These are phyloP conservation scores for Melipona bicolor DNA, from an alignment of 2,888 invertebrate species.

Conservation along the genomic window DNA sequence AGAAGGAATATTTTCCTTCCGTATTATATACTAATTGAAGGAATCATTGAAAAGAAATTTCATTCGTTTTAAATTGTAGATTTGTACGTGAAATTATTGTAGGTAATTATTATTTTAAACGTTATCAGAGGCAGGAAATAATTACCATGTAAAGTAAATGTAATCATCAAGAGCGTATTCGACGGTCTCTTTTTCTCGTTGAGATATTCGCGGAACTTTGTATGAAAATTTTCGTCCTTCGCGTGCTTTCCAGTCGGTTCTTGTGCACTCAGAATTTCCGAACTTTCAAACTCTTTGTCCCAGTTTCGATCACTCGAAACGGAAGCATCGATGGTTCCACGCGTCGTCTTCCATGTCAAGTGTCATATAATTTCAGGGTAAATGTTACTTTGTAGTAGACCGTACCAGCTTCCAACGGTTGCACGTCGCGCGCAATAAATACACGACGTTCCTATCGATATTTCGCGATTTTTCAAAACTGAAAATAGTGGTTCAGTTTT, in stretches of 20 bases:
- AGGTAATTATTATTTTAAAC: neutral
- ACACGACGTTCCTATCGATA: neutral
- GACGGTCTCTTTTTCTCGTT: neutral
- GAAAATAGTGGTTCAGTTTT: no score
- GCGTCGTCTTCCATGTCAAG: slow-evolving; percentile 13
- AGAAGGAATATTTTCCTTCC: no score
- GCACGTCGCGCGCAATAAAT: neutral
- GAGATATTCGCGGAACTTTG: slow-evolving; percentile 8
- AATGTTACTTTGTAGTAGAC: neutral
- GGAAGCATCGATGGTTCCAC: slow-evolving; percentile 8
- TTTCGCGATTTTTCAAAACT: neutral
- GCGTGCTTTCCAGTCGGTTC: slow-evolving; percentile 32
- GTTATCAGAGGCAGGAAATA: neutral
- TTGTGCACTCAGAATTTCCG: slow-evolving; percentile 27
- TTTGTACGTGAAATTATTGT: neutral
- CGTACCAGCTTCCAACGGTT: neutral
- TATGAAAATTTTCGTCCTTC: slow-evolving; percentile 22
- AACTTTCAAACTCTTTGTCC: slow-evolving; percentile 44
- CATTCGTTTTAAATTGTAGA: no score
- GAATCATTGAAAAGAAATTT: no score
- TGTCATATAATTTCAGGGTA: slow-evolving; percentile 17
- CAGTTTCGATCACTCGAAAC: slow-evolving; percentile 25
- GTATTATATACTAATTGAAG: no score
- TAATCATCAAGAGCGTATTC: neutral
- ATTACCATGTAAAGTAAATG: neutral